Conservation (phyloP, 2,888 invertebrate species). For the Petrolisthes cinctipes region DNA sequence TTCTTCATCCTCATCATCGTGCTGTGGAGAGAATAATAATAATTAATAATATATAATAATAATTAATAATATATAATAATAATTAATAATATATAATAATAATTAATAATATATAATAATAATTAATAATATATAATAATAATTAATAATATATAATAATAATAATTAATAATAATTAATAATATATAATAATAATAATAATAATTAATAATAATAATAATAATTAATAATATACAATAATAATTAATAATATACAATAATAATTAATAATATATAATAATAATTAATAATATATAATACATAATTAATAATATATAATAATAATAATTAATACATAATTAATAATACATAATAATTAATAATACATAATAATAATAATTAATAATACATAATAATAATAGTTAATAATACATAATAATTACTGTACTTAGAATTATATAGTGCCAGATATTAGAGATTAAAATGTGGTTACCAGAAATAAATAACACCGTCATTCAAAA, state of each 20-base stretch:
- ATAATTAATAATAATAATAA: background rate
- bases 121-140: background rate
- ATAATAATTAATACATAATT: background rate
- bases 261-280: background rate
- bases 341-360: background rate
- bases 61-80: background rate
- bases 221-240: background rate
- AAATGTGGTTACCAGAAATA: too few species aligned
- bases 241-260: background rate
- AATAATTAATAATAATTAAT: background rate
- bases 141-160: background rate
- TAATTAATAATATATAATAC: background rate
- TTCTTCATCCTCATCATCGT: slow-evolving; percentile 58
- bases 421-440: background rate
- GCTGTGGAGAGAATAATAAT: background rate
- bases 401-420: background rate
- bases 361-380: background rate
- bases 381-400: background rate
- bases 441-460: background rate
- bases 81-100: background rate
- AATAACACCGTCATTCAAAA: too few species aligned
- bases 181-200: background rate
- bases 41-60: background rate
- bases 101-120: background rate
- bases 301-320: background rate